Evolutionary conservation across 2,113 vertebrate genomes (phyloP).

Genomic region (Oncorhynchus clarkii): DNA sequence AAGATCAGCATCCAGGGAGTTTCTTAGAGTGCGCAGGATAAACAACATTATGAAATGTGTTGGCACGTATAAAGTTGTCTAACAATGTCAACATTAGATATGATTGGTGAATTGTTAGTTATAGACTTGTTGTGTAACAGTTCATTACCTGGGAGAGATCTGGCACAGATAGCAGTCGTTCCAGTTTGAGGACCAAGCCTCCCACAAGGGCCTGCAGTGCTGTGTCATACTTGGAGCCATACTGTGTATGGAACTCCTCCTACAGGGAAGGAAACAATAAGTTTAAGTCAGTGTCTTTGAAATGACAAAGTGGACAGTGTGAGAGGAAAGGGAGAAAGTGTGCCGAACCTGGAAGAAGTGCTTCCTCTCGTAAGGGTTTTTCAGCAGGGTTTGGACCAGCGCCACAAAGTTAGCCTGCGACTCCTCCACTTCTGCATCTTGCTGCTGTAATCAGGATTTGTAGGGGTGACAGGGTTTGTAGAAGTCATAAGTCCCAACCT

Average conservation of each 20-base stretch:
- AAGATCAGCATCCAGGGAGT: too few species aligned
- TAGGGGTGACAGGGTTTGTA: too few species aligned
- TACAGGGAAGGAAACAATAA: conserved; percentile 20
- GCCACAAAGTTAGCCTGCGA: not conserved
- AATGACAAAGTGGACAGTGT: not conserved
- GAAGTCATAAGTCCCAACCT: too few species aligned
- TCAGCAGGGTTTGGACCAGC: conserved; percentile 6
- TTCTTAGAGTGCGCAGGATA: too few species aligned
- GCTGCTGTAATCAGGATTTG: not conserved
- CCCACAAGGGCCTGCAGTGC: conserved; percentile 63
- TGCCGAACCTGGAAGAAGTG: conserved; percentile 8
- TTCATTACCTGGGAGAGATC: conserved; percentile 64
- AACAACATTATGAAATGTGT: too few species aligned
- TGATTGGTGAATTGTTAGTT: not conserved
- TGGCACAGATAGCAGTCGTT: conserved; percentile 68
- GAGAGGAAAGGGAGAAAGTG: not conserved
- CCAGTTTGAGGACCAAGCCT: conserved; percentile 67
- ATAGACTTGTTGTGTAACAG: not conserved
- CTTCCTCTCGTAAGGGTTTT: not conserved
- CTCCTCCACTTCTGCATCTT: conserved; percentile 5
- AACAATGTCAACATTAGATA: not conserved
- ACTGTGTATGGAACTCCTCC: conserved; percentile 68
- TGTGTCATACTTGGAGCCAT: conserved; percentile 66
- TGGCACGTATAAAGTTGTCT: too few species aligned
- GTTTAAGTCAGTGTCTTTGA: not conserved